Percentiles rank a stretch among this genome's conserved stretches.
phyloP scores from a whole-genome alignment of 2,113 vertebrate species.

The Chlamydotis undulata region DNA sequence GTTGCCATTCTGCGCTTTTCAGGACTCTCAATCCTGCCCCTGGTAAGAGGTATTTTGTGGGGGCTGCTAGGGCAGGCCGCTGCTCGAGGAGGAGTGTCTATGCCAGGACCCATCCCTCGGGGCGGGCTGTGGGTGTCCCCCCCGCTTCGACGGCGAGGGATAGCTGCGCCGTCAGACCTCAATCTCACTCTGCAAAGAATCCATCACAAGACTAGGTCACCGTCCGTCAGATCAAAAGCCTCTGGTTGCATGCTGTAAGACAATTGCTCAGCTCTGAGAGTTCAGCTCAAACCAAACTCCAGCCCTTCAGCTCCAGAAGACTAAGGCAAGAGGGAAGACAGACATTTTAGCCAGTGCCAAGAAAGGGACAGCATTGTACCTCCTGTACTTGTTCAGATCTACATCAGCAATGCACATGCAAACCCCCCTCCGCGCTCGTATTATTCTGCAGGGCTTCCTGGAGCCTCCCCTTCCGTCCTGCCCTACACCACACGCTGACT shows the following conservation, averaged over 20 bases:
- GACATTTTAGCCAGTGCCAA: not conserved
- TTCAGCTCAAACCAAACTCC: not conserved
- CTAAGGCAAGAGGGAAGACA: not conserved
- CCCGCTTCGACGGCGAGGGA: conserved; percentile 88
- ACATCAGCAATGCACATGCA: not conserved
- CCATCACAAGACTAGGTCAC: not conserved
- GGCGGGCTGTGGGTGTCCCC: conserved; percentile 92
- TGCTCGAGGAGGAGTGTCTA: conserved; percentile 93
- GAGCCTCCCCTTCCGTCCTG: not conserved
- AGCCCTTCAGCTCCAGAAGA: not conserved
- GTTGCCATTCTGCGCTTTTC: conserved; percentile 94
- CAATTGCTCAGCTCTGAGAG: not conserved
- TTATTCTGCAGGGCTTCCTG: not conserved
- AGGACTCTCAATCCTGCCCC: conserved; percentile 89
- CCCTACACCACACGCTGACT: not conserved
- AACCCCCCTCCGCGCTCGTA: not conserved
- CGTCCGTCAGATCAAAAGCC: fast-evolving
- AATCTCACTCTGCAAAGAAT: conserved; percentile 85
- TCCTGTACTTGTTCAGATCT: not conserved
- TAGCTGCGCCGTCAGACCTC: conserved; percentile 92
- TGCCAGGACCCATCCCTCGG: conserved; percentile 80
- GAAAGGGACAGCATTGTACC: not conserved
- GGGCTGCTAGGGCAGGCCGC: conserved; percentile 97
- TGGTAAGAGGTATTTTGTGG: conserved; percentile 88
- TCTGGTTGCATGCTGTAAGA: not conserved